A percentile compares a stretch with the other conserved stretches of the same genome.
Conservation (phyloP, 35 echinoderm and acorn worm species). For the Chiridota heheva region DNA sequence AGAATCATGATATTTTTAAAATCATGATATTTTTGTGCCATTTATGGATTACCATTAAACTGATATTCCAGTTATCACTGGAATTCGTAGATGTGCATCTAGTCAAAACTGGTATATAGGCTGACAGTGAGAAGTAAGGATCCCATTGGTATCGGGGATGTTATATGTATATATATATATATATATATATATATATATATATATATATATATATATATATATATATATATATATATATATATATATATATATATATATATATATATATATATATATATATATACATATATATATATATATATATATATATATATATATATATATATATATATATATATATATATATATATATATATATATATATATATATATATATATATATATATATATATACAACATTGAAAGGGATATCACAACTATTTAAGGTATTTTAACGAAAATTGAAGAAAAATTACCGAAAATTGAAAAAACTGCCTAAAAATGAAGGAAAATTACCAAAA, state of each 20-base stretch:
- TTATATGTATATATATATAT: conserved; percentile 37
- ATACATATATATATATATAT: not conserved
- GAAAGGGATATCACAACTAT: no score
- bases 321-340: conserved; percentile 10
- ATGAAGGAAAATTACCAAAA: no score
- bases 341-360: conserved; percentile 10
- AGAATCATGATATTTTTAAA: no score
- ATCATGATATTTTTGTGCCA: no score
- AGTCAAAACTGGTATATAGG: no score
- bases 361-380: not conserved
- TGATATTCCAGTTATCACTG: no score
- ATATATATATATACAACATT: not conserved
- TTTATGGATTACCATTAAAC: no score
- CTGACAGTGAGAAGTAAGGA: no score
- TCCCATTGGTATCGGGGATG: not conserved
- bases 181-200: conserved; percentile 24
- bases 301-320: conserved; percentile 10
- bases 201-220: conserved; percentile 10
- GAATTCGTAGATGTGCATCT: no score
- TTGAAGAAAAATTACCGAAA: no score
- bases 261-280: not conserved
- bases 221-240: conserved; percentile 10
- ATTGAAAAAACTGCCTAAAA: no score
- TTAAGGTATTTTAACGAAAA: no score
- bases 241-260: not conserved